Percentiles rank a stretch among this genome's conserved stretches.
Conservation (phyloP, 2,888 invertebrate species). For the Amphipoea oculea region DNA sequence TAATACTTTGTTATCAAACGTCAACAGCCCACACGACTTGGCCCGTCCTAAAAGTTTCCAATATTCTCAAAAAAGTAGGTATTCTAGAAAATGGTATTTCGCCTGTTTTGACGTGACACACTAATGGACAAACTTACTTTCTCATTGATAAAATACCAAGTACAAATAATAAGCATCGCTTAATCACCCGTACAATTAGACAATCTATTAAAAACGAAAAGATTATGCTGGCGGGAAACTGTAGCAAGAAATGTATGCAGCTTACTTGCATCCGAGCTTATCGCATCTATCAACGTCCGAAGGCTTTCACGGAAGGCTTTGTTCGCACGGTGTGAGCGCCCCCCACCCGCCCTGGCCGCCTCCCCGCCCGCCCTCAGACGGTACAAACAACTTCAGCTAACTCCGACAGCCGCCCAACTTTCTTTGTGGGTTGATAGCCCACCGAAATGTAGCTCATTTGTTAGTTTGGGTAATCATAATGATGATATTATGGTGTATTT, state of each 20-base stretch:
- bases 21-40: background rate
- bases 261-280: constrained; percentile 90
- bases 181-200: constrained; percentile 62
- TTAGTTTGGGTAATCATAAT: constrained; percentile 69
- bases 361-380: constrained; percentile 75
- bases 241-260: constrained; percentile 89
- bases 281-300: constrained; percentile 88
- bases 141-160: background rate
- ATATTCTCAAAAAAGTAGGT: background rate
- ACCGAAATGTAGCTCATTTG: constrained; percentile 76
- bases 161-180: constrained; percentile 5
- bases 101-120: background rate
- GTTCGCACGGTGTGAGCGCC: constrained; percentile 81
- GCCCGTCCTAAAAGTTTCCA: background rate
- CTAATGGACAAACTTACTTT: background rate
- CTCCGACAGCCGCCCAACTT: constrained; percentile 83
- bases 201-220: constrained; percentile 66
- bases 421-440: constrained; percentile 84
- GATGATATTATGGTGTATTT: constrained; percentile 14
- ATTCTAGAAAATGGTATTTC: background rate
- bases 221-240: constrained; percentile 81
- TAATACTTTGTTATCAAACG: background rate
- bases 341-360: constrained; percentile 68
- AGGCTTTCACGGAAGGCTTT: constrained; percentile 89
- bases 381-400: constrained; percentile 86